Conservation (phyloP, 2,888 invertebrate species). For the Caenorhabditis virilis region DNA sequence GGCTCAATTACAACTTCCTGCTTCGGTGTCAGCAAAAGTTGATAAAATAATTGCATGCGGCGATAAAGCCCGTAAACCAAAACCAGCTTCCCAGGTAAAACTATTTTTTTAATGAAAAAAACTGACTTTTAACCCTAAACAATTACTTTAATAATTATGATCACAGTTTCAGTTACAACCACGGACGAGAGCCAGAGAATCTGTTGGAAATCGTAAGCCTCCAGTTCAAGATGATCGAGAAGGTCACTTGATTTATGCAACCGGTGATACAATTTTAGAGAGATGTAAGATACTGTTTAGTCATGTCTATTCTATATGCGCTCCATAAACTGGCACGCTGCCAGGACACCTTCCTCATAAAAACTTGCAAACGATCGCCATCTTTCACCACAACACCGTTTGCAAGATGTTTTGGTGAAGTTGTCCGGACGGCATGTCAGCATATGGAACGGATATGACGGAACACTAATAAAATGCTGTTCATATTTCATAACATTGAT, state of each 20-base stretch:
- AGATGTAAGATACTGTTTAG: slow-evolving; percentile 77
- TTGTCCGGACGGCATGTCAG: too few relatives aligned
- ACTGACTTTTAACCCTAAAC: slow-evolving; percentile 71
- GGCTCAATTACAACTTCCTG: slow-evolving; percentile 62
- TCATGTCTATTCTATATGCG: too few relatives aligned
- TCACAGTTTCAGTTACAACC: background rate
- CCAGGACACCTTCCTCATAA: too few relatives aligned
- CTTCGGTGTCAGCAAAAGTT: slow-evolving; percentile 64
- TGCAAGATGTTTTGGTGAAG: too few relatives aligned
- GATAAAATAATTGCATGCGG: slow-evolving; percentile 62
- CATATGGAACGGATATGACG: too few relatives aligned
- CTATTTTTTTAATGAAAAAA: background rate
- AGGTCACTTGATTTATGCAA: slow-evolving; percentile 98
- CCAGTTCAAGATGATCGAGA: slow-evolving; percentile 99
- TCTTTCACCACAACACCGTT: too few relatives aligned
- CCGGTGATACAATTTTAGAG: slow-evolving; percentile 97
- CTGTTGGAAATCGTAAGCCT: slow-evolving; percentile 74
- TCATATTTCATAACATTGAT: too few relatives aligned
- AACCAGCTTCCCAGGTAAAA: slow-evolving; percentile 28
- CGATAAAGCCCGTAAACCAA: slow-evolving; percentile 37
- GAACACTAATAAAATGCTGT: background rate
- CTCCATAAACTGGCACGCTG: too few relatives aligned
- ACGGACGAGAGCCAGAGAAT: slow-evolving; percentile 1
- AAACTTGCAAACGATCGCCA: too few relatives aligned
- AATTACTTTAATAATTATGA: background rate